Base-by-base conservation (phyloP, 2,113 vertebrate species). In the Mormyrus iriodes region DNA sequence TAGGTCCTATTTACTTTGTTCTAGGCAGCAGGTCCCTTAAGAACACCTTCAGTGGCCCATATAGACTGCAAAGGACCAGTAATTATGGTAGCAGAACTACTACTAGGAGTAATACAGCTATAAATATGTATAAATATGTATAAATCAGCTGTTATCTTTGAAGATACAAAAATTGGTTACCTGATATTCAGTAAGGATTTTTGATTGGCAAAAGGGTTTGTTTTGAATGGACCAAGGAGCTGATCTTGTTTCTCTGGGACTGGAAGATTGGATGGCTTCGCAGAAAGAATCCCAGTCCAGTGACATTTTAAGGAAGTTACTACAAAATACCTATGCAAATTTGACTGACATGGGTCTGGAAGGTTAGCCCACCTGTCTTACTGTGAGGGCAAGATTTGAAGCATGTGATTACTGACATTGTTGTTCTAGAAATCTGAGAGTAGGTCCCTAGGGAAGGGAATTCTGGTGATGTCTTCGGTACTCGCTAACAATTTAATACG, bases 381-480 rank as follows among this genome's bases (percentile, higher is more conserved):
- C 61, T 73, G 39, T 69, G 55, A 46, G 61, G 21, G 61, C 44
- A 17, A 35, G 87, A 65, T 73, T 61, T 51, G 61, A 42, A 48
- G 87, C n/a, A 31, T 21, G 61, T 65, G 61, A 51, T 73, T 46
- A 88, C 46, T 88, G 58, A 61, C 87, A 88, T 88, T 88, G 87
- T 88, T 88, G 42, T 46, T 46, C 1, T 15, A 35, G 87, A 65
- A 88, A 88, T 73, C 44, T 76, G 46, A 88, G 46, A 44, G n/a
- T n/a, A 46, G 87, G 65, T 88, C 87, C 87, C 65, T 27, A 76
- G 65, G 87, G 87, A 8, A 44, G 13, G 27, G 48, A 51, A 49
- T 52, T 17, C 31, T 79, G 73, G 65, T 35, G 44, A 88, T 27
- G 46, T 61, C 27, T 88, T 49, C 46, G 35, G 24, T 79, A 65